Percentiles rank a stretch among this genome's conserved stretches.
Evolutionary conservation across 1,140 invertebrate genomes (phyloP).

Genomic region (Scaptomyza montana): DNA sequence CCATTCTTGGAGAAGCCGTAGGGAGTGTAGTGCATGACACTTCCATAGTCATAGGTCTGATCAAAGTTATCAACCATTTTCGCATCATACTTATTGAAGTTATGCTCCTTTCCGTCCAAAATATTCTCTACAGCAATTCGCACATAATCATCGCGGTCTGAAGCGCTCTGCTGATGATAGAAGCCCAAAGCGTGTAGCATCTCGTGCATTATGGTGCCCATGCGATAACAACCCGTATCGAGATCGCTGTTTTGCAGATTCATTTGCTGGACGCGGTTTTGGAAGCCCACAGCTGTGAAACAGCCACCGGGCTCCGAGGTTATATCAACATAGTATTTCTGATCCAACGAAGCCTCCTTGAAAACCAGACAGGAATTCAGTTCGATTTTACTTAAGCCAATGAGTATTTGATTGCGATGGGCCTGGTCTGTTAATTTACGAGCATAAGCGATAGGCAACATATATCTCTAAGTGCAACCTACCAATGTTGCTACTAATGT

Average conservation of each 20-base stretch:
- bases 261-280: constrained; percentile 84
- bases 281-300: constrained; percentile 85
- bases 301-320: constrained; percentile 84
- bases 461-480: background rate
- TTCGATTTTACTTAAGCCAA: constrained; percentile 52
- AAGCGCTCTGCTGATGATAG: constrained; percentile 89
- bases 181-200: constrained; percentile 88
- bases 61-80: constrained; percentile 84
- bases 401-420: constrained; percentile 58
- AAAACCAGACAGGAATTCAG: constrained; percentile 56
- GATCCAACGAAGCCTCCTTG: constrained; percentile 44
- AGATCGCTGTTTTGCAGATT: constrained; percentile 84
- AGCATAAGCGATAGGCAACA: background rate
- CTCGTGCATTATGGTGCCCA: constrained; percentile 87
- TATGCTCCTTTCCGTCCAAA: constrained; percentile 84
- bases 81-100: constrained; percentile 85
- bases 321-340: constrained; percentile 78
- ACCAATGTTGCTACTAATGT: constrained; percentile 84
- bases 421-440: constrained; percentile 36
- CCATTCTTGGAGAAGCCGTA: constrained; percentile 90
- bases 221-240: constrained; percentile 72
- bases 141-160: constrained; percentile 89
- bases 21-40: constrained; percentile 88
- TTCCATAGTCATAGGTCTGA: constrained; percentile 87
- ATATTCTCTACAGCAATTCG: constrained; percentile 88